Evolutionary conservation across 2,888 invertebrate genomes (phyloP).

Genomic region (Cerceris rybyensis): DNA sequence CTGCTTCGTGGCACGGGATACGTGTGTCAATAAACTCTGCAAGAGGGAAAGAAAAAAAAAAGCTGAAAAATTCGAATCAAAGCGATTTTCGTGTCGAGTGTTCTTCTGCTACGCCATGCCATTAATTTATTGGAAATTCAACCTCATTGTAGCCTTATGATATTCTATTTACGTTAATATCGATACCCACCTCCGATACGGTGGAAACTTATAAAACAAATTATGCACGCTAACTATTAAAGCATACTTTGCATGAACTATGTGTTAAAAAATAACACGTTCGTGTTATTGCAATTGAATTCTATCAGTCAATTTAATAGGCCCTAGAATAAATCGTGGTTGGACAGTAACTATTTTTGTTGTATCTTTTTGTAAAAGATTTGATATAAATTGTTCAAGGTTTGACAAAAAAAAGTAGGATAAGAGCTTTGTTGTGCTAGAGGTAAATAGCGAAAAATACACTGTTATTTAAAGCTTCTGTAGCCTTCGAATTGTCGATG

Average conservation of each 20-base stretch:
- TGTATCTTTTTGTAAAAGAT: too few species aligned
- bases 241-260: background rate
- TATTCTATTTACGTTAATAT: slow-evolving; percentile 53
- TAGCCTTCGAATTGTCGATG: too few species aligned
- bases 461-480: too few species aligned
- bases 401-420: too few species aligned
- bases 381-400: too few species aligned
- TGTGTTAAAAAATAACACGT: too few species aligned
- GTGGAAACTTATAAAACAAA: slow-evolving; percentile 1
- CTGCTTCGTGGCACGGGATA: slow-evolving; percentile 96
- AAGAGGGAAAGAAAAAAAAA: slow-evolving; percentile 9
- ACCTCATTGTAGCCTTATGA: slow-evolving; percentile 23
- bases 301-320: too few species aligned
- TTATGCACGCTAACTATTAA: background rate
- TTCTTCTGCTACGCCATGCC: slow-evolving; percentile 9
- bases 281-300: too few species aligned
- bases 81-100: slow-evolving; percentile 6
- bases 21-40: slow-evolving; percentile 97
- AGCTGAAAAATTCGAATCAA: slow-evolving; percentile 7
- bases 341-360: too few species aligned
- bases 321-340: too few species aligned
- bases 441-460: too few species aligned
- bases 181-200: slow-evolving; percentile 41
- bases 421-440: too few species aligned
- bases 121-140: slow-evolving; percentile 54